Percentiles rank a stretch among this genome's conserved stretches.
phyloP scores from a whole-genome alignment of 1,140 invertebrate species.

The Oreohelix idahoensis region DNA sequence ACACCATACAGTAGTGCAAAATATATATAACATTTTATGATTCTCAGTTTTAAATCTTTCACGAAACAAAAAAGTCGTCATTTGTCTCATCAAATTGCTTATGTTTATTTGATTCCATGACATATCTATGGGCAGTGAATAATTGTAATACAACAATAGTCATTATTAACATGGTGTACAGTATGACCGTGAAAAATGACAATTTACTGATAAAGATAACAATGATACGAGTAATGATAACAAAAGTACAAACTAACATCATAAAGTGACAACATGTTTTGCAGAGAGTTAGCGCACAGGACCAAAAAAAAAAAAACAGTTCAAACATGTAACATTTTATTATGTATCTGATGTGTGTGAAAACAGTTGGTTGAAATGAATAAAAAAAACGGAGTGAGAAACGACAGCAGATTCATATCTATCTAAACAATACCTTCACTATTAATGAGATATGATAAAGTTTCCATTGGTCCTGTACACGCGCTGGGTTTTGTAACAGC shows the following conservation, averaged over 20 bases:
- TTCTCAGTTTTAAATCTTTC: no score
- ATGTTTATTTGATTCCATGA: not conserved
- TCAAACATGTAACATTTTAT: not conserved
- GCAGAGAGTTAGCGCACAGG: not conserved
- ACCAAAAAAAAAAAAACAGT: not conserved
- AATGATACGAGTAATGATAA: not conserved
- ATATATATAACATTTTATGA: no score
- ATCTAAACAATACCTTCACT: no score
- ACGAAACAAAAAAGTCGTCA: no score
- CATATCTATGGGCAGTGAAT: not conserved
- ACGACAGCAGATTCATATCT: no score
- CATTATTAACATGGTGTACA: not conserved
- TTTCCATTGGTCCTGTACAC: no score
- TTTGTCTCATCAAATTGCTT: not conserved
- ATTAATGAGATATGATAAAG: no score
- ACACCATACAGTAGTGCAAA: no score
- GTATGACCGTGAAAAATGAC: not conserved
- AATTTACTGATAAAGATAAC: not conserved
- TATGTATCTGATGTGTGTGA: not conserved
- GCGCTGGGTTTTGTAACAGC: no score
- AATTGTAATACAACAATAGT: not conserved
- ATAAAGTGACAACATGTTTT: not conserved
- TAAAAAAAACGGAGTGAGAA: no score
- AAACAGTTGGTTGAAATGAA: no score
- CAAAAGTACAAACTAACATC: not conserved